Conservation (phyloP, 2,113 vertebrate species). For the Phoenicopterus ruber region DNA sequence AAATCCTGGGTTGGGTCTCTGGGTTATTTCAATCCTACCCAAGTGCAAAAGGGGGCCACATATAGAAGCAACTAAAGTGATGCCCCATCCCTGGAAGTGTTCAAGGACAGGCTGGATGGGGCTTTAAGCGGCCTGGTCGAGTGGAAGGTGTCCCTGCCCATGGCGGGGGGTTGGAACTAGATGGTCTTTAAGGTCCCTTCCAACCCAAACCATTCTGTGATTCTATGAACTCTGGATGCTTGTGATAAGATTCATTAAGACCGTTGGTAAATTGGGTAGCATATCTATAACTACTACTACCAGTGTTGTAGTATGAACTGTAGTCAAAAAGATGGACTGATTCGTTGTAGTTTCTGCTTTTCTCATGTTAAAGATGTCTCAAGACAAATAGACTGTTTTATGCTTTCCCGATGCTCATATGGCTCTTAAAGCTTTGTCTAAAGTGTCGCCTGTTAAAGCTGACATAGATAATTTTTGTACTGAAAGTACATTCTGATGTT, state of each 20-base stretch:
- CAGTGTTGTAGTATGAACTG: fast-evolving
- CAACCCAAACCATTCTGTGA: too few species aligned
- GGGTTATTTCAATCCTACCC: background rate
- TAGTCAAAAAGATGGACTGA: background rate
- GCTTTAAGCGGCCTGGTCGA: too few species aligned
- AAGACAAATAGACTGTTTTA: background rate
- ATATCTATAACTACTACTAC: background rate
- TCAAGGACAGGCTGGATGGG: too few species aligned
- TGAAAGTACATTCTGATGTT: background rate
- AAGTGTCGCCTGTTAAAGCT: background rate
- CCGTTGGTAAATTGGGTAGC: background rate
- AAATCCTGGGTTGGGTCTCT: background rate
- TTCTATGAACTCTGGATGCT: background rate
- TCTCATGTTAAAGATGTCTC: background rate
- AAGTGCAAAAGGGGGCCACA: background rate
- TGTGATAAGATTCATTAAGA: background rate
- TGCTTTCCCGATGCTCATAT: background rate
- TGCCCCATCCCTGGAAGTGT: too few species aligned
- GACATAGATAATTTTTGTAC: background rate
- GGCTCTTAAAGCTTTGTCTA: background rate
- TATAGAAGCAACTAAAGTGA: background rate
- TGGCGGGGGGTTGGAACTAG: too few species aligned
- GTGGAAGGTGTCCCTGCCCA: too few species aligned
- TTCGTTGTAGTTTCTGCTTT: background rate
- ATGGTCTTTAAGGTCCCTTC: too few species aligned